Evolutionary conservation across 2,888 invertebrate genomes (phyloP), one percentile per base, ranked within the genome.

Genomic region (Scaptomyza cyrtandrae): DNA sequence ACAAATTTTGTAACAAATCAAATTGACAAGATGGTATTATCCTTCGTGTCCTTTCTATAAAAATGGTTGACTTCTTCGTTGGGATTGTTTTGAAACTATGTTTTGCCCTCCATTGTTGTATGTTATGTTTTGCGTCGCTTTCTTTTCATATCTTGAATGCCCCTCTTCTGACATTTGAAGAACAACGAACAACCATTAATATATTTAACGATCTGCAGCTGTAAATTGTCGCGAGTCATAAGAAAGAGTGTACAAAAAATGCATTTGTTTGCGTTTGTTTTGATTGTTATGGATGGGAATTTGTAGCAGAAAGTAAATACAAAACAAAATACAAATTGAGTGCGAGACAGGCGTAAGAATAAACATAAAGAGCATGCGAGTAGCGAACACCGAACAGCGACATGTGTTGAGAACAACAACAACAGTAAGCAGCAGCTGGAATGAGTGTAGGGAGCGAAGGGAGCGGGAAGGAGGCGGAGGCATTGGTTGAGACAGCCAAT

Each of bases 401-500:
- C 50, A 39, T 39, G 39, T 39, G 39, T 39, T 39, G 43, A 43
- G 43, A 43, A 6, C 11, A 39, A n/a, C n/a, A 37, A n/a, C 37
- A 37, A 37, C 37, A 13, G 39, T 13, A n/a, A 49, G 66, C 73
- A 49, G 66, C 73, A 55, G 66, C 66, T 65, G 66, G 46, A 33
- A 41, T 52, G 37, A 35, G 49, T 33, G 53, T 7, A 19, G 41
- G 11, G 50, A 14, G 49, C 39, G 53, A 9, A 19, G 41, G 11
- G 50, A 14, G 16, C 14, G 35, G 14, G 24, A 33, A 39, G 43
- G 33, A 6, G 16, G 48, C 55, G 41, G 41, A 16, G 41, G 19
- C 46, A 45, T 43, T 11, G 49, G 45, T 37, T 39, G 56, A 54
- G 62, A 55, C 76, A 82, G 71, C 83, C 80, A 82, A 86, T 78